phyloP scores from a whole-genome alignment of 1,140 invertebrate genomes.

The Drosophila ogumai region DNA sequence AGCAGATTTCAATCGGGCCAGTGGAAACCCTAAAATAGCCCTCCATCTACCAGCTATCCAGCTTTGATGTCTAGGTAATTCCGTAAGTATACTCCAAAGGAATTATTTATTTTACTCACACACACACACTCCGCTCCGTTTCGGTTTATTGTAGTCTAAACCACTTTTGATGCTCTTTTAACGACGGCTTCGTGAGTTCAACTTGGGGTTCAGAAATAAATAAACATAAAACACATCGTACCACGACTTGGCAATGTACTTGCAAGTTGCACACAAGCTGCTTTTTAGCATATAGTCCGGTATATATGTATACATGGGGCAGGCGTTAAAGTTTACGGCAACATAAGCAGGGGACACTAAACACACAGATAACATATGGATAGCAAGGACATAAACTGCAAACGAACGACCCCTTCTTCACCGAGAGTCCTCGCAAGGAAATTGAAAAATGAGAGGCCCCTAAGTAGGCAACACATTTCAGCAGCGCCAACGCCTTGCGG shows the following conservation, averaged over 20 bases:
- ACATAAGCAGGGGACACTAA: slow-evolving; percentile 41
- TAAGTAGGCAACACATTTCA: slow-evolving; percentile 37
- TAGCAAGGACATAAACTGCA: slow-evolving; percentile 24
- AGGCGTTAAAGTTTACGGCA: slow-evolving; percentile 57
- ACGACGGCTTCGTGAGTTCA: slow-evolving; percentile 53
- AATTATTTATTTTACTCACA: slow-evolving; percentile 50
- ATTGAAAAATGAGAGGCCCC: slow-evolving; percentile 43
- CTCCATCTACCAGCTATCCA: not conserved
- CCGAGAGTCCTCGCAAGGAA: slow-evolving; percentile 20
- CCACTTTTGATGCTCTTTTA: slow-evolving; percentile 57
- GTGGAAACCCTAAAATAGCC: slow-evolving; percentile 26
- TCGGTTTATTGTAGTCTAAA: slow-evolving; percentile 29
- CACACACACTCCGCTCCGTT: not conserved
- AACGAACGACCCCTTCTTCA: not conserved
- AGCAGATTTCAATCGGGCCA: slow-evolving; percentile 29
- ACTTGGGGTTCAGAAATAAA: slow-evolving; percentile 32
- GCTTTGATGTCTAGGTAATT: slow-evolving; percentile 45
- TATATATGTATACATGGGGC: not conserved
- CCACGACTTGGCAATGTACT: slow-evolving; percentile 35
- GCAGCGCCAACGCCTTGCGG: slow-evolving; percentile 35
- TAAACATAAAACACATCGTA: slow-evolving; percentile 59
- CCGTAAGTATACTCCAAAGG: slow-evolving; percentile 12
- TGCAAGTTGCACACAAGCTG: slow-evolving; percentile 22
- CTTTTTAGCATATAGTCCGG: slow-evolving; percentile 44
- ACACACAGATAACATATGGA: slow-evolving; percentile 34